Evolutionary conservation across 2,888 invertebrate species (phyloP), one percentile per base, ranked within the genome.

Genomic region (Drosophila acutilabella): DNA sequence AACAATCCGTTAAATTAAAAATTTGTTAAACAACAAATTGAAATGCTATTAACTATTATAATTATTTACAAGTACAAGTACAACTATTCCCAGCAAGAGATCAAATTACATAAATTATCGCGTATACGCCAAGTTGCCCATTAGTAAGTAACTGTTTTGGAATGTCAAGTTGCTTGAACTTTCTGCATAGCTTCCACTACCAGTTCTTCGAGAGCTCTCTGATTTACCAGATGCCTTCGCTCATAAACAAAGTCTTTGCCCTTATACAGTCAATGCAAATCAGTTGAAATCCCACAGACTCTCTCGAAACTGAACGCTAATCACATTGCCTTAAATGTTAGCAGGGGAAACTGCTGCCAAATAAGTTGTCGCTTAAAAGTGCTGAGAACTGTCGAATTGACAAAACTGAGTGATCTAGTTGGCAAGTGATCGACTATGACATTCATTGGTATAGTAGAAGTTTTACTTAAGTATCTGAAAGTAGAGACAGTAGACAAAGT

Each of bases 261-360:
- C 87, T 40, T 66, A 71, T 60, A 71, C 44, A 64, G 87, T 26
- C 14, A 65, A 68, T 62, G 52, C 68, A 69, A 68, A 61, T 47
- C 38, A 50, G 53, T 57, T 62, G 5, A 36, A 33, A 62, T 64
- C 80, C 77, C 77, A 78, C 77, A 57, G 61, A 47, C 20, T 68
- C 59, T 59, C 60, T 42, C 48, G 59, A 79, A 74, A n/a, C n/a
- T 71, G 33, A 65, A 64, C 69, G 78, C 54, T 77, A 78, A 78
- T 80, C 73, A 41, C 52, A 56, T 64, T 51, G 8, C 78, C 78
- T 66, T 72, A 64, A 77, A 66, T 56, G 77, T n/a, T 13, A 6
- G 13, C 16, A 30, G 60, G 67, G 48, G 38, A 74, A 68, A 23
- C 42, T n/a, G 8, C 44, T 11, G 11, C 48, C 60, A 57, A 40